Evolutionary conservation across 2,888 invertebrate species (phyloP).

Genomic region (Gymnocheta viridis): DNA sequence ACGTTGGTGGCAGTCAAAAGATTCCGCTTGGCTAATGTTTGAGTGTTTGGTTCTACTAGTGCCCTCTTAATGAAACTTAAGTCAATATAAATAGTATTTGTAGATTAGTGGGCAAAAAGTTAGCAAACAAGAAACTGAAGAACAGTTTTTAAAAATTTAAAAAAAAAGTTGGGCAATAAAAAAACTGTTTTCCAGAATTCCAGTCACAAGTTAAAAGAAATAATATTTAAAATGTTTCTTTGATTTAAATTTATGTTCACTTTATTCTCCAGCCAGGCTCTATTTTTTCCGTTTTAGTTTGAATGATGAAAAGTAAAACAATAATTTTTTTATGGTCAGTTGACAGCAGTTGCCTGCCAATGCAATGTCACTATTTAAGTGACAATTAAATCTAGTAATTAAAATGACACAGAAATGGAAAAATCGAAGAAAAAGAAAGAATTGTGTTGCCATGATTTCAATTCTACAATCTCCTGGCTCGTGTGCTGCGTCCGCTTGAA

Average conservation of each 20-base stretch:
- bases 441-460: conserved; percentile 3
- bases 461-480: not conserved
- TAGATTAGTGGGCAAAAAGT: not conserved
- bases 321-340: conserved; percentile 4
- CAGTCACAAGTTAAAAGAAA: too few relatives aligned
- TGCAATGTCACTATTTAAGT: conserved; percentile 1
- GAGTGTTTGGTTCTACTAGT: not conserved
- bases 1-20: not conserved
- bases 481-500: conserved; percentile 27
- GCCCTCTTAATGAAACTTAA: conserved; percentile 7
- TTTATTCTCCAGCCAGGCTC: not conserved
- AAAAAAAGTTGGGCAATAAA: not conserved
- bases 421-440: not conserved
- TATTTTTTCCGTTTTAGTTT: conserved; percentile 1
- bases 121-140: not conserved
- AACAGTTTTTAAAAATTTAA: not conserved
- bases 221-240: not conserved
- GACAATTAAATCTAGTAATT: conserved; percentile 49
- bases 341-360: not conserved
- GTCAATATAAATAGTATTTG: not conserved
- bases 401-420: conserved; percentile 36
- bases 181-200: not conserved
- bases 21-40: not conserved
- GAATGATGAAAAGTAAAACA: not conserved
- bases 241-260: conserved; percentile 7